Evolutionary conservation across 2,113 vertebrate species (phyloP).

Genomic region (Alligator sinensis): DNA sequence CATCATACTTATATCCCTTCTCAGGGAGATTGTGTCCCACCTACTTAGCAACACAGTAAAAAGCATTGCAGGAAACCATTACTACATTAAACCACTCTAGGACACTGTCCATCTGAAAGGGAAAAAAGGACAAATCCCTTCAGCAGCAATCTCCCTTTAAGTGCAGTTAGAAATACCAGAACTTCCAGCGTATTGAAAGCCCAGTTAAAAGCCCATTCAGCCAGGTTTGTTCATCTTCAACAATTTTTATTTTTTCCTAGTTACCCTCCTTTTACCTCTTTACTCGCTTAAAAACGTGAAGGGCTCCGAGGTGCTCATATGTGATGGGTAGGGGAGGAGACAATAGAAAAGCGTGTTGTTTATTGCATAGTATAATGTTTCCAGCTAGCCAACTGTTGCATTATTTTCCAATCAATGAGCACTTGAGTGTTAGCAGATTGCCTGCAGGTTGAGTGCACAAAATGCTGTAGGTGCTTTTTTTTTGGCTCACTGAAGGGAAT

Average conservation of each 20-base stretch:
- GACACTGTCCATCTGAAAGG: rapidly evolving
- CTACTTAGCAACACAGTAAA: neutral
- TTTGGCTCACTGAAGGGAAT: conserved; percentile 62
- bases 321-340: neutral
- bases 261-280: neutral
- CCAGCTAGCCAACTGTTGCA: conserved; percentile 62
- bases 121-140: rapidly evolving
- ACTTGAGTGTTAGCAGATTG: conserved; percentile 67
- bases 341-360: neutral
- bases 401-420: conserved; percentile 69
- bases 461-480: conserved; percentile 60
- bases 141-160: rapidly evolving
- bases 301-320: neutral
- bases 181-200: neutral
- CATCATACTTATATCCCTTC: neutral
- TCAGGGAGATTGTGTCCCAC: neutral
- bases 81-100: rapidly evolving
- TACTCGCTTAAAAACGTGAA: neutral
- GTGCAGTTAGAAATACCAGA: neutral
- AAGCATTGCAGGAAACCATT: neutral
- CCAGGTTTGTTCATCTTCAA: neutral
- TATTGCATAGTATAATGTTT: conserved; percentile 36
- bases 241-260: neutral
- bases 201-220: neutral
- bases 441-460: conserved; percentile 63